These are phyloP conservation scores for Podabrus alpinus DNA, from an alignment of 2,888 invertebrate species.

Conservation along the genomic window DNA sequence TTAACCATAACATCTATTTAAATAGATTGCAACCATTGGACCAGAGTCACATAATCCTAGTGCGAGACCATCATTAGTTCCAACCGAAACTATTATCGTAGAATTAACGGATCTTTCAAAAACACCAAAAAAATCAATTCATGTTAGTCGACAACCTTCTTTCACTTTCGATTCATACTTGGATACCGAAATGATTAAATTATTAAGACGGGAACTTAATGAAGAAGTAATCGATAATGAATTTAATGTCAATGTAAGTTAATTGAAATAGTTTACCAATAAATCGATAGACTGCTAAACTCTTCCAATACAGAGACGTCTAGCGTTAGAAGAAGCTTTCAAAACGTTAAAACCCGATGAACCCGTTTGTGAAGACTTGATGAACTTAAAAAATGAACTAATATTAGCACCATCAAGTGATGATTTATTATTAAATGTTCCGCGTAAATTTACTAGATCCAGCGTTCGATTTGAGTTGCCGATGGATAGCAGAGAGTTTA, in stretches of 20 bases:
- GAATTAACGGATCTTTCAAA: not conserved
- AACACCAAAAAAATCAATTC: not conserved
- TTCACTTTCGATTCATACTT: constrained; percentile 57
- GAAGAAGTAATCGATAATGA: constrained; percentile 71
- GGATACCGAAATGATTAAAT: constrained; percentile 66
- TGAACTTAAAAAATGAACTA: constrained; percentile 57
- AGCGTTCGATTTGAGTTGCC: constrained; percentile 78
- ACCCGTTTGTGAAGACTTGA: constrained; percentile 59
- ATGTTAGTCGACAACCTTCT: constrained; percentile 13
- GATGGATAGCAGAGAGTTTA: constrained; percentile 64
- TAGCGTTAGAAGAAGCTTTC: constrained; percentile 71
- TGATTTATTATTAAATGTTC: constrained; percentile 68
- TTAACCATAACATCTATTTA: not conserved
- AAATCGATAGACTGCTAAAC: constrained; percentile 7
- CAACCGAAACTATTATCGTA: constrained; percentile 46
- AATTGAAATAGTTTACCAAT: not conserved
- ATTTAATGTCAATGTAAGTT: constrained; percentile 66
- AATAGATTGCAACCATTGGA: constrained; percentile 37
- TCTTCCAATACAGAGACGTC: constrained; percentile 59
- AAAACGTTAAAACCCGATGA: constrained; percentile 52
- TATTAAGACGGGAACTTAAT: constrained; percentile 68
- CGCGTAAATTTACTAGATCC: constrained; percentile 74
- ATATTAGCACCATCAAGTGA: constrained; percentile 59
- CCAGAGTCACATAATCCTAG: constrained; percentile 70
- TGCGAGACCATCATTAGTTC: constrained; percentile 67